Base-by-base conservation (phyloP, 2,797 vertebrate species). In the Cossypha polioptera region DNA sequence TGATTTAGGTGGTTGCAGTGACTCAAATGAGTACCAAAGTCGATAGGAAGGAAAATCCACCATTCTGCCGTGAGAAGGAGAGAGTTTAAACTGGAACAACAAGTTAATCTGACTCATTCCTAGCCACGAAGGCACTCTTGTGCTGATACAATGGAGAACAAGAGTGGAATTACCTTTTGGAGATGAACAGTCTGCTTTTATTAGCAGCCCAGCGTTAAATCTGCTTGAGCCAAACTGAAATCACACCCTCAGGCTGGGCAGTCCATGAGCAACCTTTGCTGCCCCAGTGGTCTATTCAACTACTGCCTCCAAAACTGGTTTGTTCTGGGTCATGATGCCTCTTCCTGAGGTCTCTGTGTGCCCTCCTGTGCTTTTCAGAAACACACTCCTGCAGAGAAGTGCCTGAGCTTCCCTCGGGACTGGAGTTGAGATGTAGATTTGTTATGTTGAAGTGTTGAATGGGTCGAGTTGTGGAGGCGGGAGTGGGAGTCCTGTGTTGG, bases 51-150 rank as follows among this genome's bases (percentile, higher is more conserved):
- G 54, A 54, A 92, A 92, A 92, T 72, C 66, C 62, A 65, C 38
- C 14, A 5, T 90, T 54, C 58, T 7, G 4, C 43, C n/a, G 14
- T n/a, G 62, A 58, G 43, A 75, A 78, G 65, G 47, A 25, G 58
- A 45, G 55, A 62, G 47, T 94, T 96, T 94, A 90, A 95, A 61
- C 38, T 86, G 85, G 88, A 91, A 94, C 85, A 94, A 12, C 76
- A 55, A 78, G 25, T 58, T 95, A 84, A 92, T 91, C 85, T 72
- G 90, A 35, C 54, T 92, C 76, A 31, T 47, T 91, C 22, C 73
- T 25, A 61, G 54, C 73, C 79, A n/a, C 73, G 31, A 33, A 80
- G 62, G 65, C 78, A 11, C 61, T 62, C 1, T 0, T 33, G 40
- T 74, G 35, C 67, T 50, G 59, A 45, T 86, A 54, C 87, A 83